Evolutionary conservation across 2,888 invertebrate species (phyloP).

Genomic region (Laothoe populi): DNA sequence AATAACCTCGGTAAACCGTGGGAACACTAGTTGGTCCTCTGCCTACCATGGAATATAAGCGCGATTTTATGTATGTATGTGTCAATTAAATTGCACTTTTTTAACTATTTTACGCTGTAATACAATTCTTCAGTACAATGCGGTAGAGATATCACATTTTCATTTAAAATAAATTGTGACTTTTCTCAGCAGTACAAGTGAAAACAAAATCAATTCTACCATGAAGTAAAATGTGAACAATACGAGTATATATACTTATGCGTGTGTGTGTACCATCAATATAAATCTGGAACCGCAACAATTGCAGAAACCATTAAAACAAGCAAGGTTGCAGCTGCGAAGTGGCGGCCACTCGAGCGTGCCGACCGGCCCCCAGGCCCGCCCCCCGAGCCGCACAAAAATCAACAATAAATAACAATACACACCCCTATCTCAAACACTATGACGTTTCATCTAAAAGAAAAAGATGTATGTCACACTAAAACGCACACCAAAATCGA

Average conservation of each 20-base stretch:
- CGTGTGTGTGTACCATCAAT: constrained; percentile 65
- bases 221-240: constrained; percentile 53
- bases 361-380: constrained; percentile 75
- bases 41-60: too few relatives aligned
- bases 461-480: constrained; percentile 45
- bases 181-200: constrained; percentile 37
- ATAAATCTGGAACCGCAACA: constrained; percentile 67
- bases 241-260: constrained; percentile 47
- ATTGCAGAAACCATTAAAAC: constrained; percentile 78
- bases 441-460: constrained; percentile 51
- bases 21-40: too few relatives aligned
- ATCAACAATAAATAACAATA: constrained; percentile 84
- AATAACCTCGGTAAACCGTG: too few relatives aligned
- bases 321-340: constrained; percentile 77
- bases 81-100: too few relatives aligned
- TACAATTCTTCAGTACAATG: too few relatives aligned
- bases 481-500: constrained; percentile 38
- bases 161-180: constrained; percentile 41
- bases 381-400: constrained; percentile 78
- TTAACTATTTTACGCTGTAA: too few relatives aligned
- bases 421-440: constrained; percentile 83
- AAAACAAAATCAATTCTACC: constrained; percentile 63
- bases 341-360: constrained; percentile 69
- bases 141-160: background rate
- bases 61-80: too few relatives aligned